Conservation (phyloP, 2,113 vertebrate species). For the Ceyx melanurus region DNA sequence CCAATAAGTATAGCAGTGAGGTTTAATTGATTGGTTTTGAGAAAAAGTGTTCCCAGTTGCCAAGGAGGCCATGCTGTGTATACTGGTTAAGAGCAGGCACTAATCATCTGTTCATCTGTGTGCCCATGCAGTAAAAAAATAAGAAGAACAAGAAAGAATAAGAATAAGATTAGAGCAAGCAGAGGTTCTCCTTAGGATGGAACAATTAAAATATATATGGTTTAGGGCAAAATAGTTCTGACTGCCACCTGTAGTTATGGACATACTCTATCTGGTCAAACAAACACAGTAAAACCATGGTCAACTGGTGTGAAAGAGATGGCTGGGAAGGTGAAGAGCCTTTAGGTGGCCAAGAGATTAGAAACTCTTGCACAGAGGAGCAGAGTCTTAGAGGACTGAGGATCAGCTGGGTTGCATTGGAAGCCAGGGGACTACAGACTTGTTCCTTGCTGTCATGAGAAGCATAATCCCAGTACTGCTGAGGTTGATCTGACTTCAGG, state of each 20-base stretch:
- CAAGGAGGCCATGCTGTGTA: neutral
- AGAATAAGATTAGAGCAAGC: neutral
- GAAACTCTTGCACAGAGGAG: neutral
- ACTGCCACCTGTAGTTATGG: neutral
- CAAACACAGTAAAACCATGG: neutral
- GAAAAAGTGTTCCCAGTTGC: neutral
- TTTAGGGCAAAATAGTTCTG: neutral
- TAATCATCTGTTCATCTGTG: neutral
- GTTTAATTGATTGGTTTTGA: neutral
- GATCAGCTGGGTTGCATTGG: neutral
- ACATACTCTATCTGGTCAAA: neutral
- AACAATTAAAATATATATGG: neutral
- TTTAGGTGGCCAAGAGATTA: neutral
- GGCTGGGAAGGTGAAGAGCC: neutral
- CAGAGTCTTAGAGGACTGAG: neutral
- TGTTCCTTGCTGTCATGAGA: neutral
- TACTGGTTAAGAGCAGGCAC: neutral
- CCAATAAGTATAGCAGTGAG: neutral
- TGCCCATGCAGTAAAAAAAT: neutral
- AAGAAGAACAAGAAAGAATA: neutral
- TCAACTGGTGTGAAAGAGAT: neutral
- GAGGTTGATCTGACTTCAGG: neutral
- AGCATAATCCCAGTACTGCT: neutral
- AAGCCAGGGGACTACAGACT: neutral
- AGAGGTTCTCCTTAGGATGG: neutral